Evolutionary conservation across 2,113 vertebrate species (phyloP), one percentile per base, ranked within the genome.

Genomic region (Uropsilus gracilis): DNA sequence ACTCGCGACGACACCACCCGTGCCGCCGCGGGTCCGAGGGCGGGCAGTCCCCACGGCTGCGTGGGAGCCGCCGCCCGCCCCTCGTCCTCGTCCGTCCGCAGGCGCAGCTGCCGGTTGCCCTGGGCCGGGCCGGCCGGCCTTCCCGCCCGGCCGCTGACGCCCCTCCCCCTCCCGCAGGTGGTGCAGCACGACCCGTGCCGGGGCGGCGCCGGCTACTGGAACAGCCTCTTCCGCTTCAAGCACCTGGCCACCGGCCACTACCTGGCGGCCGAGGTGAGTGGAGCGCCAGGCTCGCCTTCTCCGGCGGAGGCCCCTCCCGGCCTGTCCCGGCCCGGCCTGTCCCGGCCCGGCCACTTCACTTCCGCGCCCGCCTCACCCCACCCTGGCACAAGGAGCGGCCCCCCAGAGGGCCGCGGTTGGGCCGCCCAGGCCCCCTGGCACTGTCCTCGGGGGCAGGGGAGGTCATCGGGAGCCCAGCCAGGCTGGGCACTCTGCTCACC

Each of bases 181-280:
- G 99, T 99, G 64, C 99, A 99, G 61, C 99, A 99, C 59, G 99
- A 99, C 96, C 99, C 99, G 0, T 99, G 99, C 34, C 98, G 99
- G 2, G 99, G 99, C 1, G 99, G 99, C 2, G 99, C 99, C 0
- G 99, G 99, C 0, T 99, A 99, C 95, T 99, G 99, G 99, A 99
- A 99, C 95, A 99, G 99, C 96, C 99, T 99, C 95, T 99, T 99
- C 95, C 98, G 99, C 30, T 99, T 99, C 97, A 99, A 99, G 91
- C 99, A 99, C 97, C 98, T 99, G 95, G 99, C 99, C 73, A 99
- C 99, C 0, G 99, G 99, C 12, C 99, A 99, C 90, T 99, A 99
- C 96, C 97, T 99, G 96, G 99, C 99, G 91, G 99, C 99, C 81
- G 99, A 99, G 99, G 98, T 99, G 98, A 97, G 99, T 87, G 24